phyloP scores from a whole-genome alignment of 2,113 vertebrate species.

The Conger conger region DNA sequence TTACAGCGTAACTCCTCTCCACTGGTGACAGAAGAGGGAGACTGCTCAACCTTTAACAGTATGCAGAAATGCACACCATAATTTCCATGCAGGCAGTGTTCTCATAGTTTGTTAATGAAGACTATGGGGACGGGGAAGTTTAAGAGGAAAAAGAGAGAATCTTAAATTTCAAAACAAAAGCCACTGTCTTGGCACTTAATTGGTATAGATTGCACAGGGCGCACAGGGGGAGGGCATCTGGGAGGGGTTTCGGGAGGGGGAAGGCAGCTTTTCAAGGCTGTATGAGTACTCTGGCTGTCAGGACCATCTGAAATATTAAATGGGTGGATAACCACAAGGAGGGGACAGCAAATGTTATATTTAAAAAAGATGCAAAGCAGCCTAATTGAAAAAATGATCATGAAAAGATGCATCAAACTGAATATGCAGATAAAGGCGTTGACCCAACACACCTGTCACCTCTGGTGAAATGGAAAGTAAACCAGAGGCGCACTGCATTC shows the following conservation, averaged over 20 bases:
- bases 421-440: constrained; percentile 33
- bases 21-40: constrained; percentile 1
- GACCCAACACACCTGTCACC: constrained; percentile 23
- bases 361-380: not conserved
- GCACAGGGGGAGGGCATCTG: not conserved
- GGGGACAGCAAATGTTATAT: constrained; percentile 27
- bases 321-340: constrained; percentile 15
- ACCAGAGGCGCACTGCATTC: constrained; percentile 2
- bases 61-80: constrained; percentile 8
- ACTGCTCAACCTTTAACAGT: constrained; percentile 12
- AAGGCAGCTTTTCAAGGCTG: constrained; percentile 35
- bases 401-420: constrained; percentile 37
- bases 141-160: constrained; percentile 39
- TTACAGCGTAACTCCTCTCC: not conserved
- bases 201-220: constrained; percentile 44
- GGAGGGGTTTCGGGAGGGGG: not conserved
- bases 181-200: constrained; percentile 40
- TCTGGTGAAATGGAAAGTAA: not conserved
- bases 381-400: not conserved
- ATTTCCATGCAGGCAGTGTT: constrained; percentile 46
- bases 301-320: constrained; percentile 31
- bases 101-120: constrained; percentile 47
- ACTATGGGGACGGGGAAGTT: constrained; percentile 42
- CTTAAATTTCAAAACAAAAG: constrained; percentile 39
- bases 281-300: not conserved